phyloP scores from a whole-genome alignment of 53 echinoderm and acorn worm species.

The Henricia sp. region DNA sequence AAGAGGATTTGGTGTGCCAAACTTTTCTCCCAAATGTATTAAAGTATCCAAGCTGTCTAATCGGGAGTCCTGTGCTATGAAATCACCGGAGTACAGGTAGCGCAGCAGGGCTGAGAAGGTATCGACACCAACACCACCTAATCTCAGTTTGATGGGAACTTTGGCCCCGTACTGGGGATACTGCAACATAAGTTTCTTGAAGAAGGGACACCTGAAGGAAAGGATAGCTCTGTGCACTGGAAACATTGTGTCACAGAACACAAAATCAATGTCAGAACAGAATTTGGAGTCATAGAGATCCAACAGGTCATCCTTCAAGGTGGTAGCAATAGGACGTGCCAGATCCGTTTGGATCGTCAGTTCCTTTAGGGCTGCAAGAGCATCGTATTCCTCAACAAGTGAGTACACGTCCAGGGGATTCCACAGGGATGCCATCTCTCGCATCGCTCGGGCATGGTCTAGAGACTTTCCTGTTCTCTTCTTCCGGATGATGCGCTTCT shows the following conservation, averaged over 20 bases:
- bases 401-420: slow-evolving; percentile 90
- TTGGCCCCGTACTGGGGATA: slow-evolving; percentile 80
- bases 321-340: slow-evolving; percentile 79
- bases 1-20: slow-evolving; percentile 90
- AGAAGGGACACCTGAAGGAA: slow-evolving; percentile 87
- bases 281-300: slow-evolving; percentile 85
- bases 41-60: slow-evolving; percentile 90
- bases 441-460: slow-evolving; percentile 83
- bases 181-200: slow-evolving; percentile 79
- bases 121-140: slow-evolving; percentile 75
- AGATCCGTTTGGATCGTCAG: slow-evolving; percentile 86
- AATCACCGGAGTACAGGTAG: slow-evolving; percentile 96
- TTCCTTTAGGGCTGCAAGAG: slow-evolving; percentile 85
- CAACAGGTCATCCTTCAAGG: slow-evolving; percentile 82
- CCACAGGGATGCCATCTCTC: slow-evolving; percentile 88
- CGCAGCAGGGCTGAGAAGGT: slow-evolving; percentile 92
- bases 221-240: slow-evolving; percentile 93
- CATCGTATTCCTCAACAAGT: slow-evolving; percentile 97
- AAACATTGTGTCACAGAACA: slow-evolving; percentile 79
- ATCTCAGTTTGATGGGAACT: slow-evolving; percentile 80
- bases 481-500: slow-evolving; percentile 82
- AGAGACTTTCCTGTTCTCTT: slow-evolving; percentile 81
- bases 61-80: slow-evolving; percentile 88
- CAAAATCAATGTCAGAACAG: slow-evolving; percentile 89
- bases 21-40: slow-evolving; percentile 91